Percentiles rank a stretch among this genome's conserved stretches.
These are phyloP conservation scores for Hyperoodon ampullatus DNA, from an alignment of 2,113 vertebrate genomes.

Conservation along the genomic window DNA sequence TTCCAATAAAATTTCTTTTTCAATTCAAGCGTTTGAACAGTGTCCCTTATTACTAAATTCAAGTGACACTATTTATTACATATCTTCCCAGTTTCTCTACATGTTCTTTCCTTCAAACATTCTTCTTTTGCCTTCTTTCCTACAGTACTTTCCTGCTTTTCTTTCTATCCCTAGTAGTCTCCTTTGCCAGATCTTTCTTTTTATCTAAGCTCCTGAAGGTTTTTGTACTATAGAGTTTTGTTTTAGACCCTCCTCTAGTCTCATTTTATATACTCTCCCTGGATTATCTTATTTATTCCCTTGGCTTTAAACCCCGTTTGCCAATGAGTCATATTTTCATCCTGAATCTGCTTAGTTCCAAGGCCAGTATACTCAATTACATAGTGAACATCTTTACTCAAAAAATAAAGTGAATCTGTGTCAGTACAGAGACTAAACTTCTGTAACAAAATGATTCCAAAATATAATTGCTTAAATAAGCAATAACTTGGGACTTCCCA, in stretches of 20 bases:
- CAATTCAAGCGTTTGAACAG: background rate
- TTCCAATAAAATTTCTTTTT: background rate
- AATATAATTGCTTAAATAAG: background rate
- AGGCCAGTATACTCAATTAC: background rate
- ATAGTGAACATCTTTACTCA: background rate
- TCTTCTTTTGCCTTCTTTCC: background rate
- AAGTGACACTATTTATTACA: background rate
- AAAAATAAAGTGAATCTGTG: background rate
- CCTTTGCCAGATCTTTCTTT: background rate
- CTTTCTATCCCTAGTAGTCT: background rate
- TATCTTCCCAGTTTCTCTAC: background rate
- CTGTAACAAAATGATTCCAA: background rate
- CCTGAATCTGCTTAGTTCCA: background rate
- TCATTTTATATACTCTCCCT: background rate
- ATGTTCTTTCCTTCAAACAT: background rate
- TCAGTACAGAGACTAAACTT: background rate
- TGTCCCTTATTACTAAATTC: background rate
- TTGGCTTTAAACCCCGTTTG: background rate
- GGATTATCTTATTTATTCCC: background rate
- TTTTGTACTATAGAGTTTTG: background rate
- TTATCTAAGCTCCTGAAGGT: background rate
- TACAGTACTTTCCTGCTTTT: background rate
- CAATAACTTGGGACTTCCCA: no score
- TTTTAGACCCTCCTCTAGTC: background rate
- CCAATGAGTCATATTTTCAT: background rate